Conservation (phyloP, 2,888 invertebrate genomes). For the Hirtodrosophila alboralis region DNA sequence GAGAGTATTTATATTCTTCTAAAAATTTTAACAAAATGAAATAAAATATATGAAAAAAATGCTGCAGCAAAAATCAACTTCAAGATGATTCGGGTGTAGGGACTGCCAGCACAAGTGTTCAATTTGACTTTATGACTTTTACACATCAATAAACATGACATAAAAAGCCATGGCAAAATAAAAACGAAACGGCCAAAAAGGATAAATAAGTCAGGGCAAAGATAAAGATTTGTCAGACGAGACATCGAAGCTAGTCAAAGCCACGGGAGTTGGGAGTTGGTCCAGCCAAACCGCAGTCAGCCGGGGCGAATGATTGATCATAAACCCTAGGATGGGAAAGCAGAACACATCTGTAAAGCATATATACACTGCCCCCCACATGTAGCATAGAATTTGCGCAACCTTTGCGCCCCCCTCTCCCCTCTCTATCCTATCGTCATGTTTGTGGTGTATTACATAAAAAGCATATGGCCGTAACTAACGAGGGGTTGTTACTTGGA, state of each 20-base stretch:
- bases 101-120: constrained; percentile 59
- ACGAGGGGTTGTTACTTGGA: constrained; percentile 70
- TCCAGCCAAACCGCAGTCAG: constrained; percentile 65
- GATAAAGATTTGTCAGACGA: constrained; percentile 71
- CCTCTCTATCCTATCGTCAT: background rate
- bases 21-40: constrained; percentile 39
- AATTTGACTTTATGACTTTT: constrained; percentile 77
- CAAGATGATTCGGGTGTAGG: too few species aligned
- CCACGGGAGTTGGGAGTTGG: constrained; percentile 2
- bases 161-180: constrained; percentile 69
- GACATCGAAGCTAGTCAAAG: constrained; percentile 3
- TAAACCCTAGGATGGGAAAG: constrained; percentile 52
- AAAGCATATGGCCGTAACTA: constrained; percentile 76
- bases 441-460: constrained; percentile 60
- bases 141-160: constrained; percentile 81
- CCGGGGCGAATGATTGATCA: constrained; percentile 73
- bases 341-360: constrained; percentile 49
- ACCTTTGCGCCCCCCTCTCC: constrained; percentile 16
- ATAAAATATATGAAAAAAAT: constrained; percentile 26
- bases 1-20: constrained; percentile 10
- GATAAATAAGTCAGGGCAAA: constrained; percentile 73
- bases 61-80: constrained; percentile 8
- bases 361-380: background rate
- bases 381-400: constrained; percentile 3
- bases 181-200: constrained; percentile 70